These are phyloP conservation scores for Selenia dentaria DNA, from an alignment of 2,888 invertebrate species.

Conservation along the genomic window DNA sequence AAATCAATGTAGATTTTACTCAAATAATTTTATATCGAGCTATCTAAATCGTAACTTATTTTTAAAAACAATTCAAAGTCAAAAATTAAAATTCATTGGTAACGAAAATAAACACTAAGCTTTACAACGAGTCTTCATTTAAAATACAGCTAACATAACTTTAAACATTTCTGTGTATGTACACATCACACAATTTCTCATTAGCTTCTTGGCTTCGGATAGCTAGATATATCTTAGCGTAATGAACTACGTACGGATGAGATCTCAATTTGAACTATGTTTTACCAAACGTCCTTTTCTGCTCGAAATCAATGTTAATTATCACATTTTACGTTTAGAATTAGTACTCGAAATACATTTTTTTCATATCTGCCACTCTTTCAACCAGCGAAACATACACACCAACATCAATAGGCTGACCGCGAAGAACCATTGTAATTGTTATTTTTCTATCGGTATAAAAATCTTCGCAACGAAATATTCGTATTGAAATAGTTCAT, in stretches of 20 bases:
- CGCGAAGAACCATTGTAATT: too few relatives aligned
- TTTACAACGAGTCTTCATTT: constrained; percentile 66
- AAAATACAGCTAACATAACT: constrained; percentile 36
- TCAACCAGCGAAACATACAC: constrained; percentile 43
- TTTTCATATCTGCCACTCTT: constrained; percentile 46
- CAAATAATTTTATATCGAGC: constrained; percentile 23
- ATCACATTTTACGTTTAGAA: constrained; percentile 72
- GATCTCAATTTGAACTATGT: constrained; percentile 82
- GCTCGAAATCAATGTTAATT: constrained; percentile 69
- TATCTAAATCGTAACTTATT: constrained; percentile 27
- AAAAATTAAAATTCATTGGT: constrained; percentile 78
- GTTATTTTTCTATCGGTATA: too few relatives aligned
- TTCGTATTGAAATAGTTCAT: too few relatives aligned
- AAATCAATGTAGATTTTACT: constrained; percentile 25
- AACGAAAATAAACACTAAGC: constrained; percentile 74
- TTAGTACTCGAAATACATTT: constrained; percentile 50
- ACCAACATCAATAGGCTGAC: too few relatives aligned
- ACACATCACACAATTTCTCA: constrained; percentile 55
- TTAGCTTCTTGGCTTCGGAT: constrained; percentile 81
- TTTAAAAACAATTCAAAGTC: constrained; percentile 54
- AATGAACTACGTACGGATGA: constrained; percentile 78
- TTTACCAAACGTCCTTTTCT: constrained; percentile 66
- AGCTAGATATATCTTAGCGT: constrained; percentile 75
- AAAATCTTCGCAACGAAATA: too few relatives aligned
- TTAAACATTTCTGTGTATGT: constrained; percentile 30